These are phyloP conservation scores for Myzus persicae DNA, from an alignment of 1,140 invertebrate species.

Conservation along the genomic window DNA sequence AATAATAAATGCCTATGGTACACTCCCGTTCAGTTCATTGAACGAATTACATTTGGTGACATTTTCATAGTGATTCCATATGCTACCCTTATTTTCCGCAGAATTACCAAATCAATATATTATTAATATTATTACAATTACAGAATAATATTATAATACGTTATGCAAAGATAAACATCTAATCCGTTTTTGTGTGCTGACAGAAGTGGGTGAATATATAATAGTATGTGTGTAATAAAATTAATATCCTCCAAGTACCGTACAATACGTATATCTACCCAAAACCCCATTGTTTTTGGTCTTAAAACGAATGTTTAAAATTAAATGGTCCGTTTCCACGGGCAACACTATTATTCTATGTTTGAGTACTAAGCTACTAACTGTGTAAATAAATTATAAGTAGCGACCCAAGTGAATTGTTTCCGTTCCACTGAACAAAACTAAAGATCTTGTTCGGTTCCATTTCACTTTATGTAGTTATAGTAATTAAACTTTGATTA, in stretches of 20 bases:
- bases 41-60: not conserved
- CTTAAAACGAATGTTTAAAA: conserved; percentile 51
- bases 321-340: conserved; percentile 47
- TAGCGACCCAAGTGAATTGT: conserved; percentile 38
- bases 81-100: no score
- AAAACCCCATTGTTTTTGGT: conserved; percentile 29
- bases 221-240: conserved; percentile 12
- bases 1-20: not conserved
- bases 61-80: not conserved
- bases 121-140: not conserved
- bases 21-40: not conserved
- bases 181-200: conserved; percentile 15
- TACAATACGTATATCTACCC: conserved; percentile 26
- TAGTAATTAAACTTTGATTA: conserved; percentile 15
- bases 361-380: conserved; percentile 39
- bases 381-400: conserved; percentile 54
- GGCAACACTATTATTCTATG: conserved; percentile 44
- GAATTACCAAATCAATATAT: not conserved
- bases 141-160: not conserved
- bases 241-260: conserved; percentile 18
- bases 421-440: conserved; percentile 32
- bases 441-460: not conserved
- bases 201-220: conserved; percentile 21
- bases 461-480: conserved; percentile 16
- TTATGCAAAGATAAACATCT: conserved; percentile 25